These are phyloP conservation scores for Campylorhamphus procurvoides DNA, from an alignment of 2,113 vertebrate genomes.

Conservation along the genomic window DNA sequence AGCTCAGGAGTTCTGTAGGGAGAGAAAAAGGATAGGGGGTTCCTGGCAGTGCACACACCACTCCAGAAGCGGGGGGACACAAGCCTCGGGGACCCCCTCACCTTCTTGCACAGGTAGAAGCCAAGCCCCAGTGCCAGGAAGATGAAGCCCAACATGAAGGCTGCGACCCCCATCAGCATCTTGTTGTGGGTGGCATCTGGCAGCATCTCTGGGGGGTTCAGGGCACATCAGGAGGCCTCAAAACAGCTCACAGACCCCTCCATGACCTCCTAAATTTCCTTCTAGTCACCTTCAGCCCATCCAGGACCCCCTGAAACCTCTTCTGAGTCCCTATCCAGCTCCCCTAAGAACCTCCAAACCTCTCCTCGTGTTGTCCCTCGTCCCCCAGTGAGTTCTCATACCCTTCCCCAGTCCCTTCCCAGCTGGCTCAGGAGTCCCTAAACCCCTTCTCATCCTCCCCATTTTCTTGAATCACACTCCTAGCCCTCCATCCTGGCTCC, in stretches of 20 bases:
- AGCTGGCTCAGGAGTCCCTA: too few species aligned
- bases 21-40: background rate
- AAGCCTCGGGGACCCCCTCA: background rate
- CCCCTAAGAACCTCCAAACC: background rate
- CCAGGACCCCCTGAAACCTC: background rate
- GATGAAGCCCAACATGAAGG: background rate
- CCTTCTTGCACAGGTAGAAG: background rate
- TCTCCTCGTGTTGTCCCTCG: background rate
- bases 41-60: rapidly evolving
- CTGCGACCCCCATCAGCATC: background rate
- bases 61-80: too few species aligned
- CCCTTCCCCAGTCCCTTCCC: background rate
- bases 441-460: background rate
- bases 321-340: background rate
- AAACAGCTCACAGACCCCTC: background rate
- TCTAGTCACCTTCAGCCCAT: background rate
- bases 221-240: background rate
- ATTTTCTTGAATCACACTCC: background rate
- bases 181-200: background rate
- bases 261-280: background rate
- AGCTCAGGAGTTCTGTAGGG: background rate
- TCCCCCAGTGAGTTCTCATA: background rate
- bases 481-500: background rate
- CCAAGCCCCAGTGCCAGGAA: background rate
- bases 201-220: background rate